Base-by-base conservation (phyloP, 2,113 vertebrate genomes). In the Alligator mississippiensis region DNA sequence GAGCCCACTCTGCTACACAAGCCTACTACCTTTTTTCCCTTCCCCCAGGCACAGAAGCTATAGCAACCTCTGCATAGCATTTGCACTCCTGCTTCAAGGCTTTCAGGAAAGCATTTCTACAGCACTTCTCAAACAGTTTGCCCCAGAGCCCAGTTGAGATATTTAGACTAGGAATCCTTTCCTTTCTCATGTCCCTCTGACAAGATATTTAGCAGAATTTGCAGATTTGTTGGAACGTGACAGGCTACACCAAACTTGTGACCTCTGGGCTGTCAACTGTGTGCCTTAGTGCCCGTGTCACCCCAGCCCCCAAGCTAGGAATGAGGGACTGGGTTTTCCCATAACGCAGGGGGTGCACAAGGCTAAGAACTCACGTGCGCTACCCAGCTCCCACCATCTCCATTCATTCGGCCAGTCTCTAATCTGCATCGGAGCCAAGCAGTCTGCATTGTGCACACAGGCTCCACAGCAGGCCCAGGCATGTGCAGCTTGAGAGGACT, bases 401-500 rank as follows among this genome's bases (percentile, higher is more conserved):
- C 59, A 57, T 28, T 88, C 66, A 21, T 58, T 22, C 3, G 1
- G 34, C 38, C 10, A 0, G 12, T 61, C 63, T 38, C 27, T 27
- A 64, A 70, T 19, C 21, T 70, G n/a, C n/a, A 70, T 19, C 12
- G 17, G 30, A 70, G 18, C 68, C 68, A 76, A 64, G 21, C 47
- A 3, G 0, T 57, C 47, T n/a, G 47, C 2, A 0, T 22, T 21
- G 27, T 85, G 12, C 81, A 38, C 72, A 28, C 72, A 88, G 47
- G 61, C 72, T 90, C 81, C 12, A 30, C 72, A 58, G 38, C 22
- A 9, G 62, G 64, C 77, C 30, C 72, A 78, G 63, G 25, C 0
- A 0, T 4, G 2, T 2, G 1, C 1, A 1, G 0, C 22, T 0
- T 0, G 54, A 30, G 12, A 17, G 28, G 28, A 9, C n/a, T 68